These are phyloP conservation scores for Gymnobelideus leadbeateri DNA, from an alignment of 2,113 vertebrate species.

Conservation along the genomic window DNA sequence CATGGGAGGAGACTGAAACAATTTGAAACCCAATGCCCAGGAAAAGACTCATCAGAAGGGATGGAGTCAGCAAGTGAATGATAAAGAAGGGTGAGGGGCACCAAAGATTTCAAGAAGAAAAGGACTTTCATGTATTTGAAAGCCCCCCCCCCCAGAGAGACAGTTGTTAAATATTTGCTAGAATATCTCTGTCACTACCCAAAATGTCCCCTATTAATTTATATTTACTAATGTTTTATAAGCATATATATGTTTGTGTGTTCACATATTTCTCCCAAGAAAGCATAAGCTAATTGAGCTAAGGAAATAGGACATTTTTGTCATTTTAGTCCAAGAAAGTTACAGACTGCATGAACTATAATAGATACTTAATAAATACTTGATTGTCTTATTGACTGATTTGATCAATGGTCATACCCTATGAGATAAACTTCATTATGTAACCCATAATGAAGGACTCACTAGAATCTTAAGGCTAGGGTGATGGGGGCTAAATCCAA, in stretches of 20 bases:
- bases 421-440: background rate
- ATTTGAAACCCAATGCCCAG: background rate
- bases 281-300: background rate
- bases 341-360: too few relatives aligned
- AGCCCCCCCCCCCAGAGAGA: rapidly evolving
- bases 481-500: background rate
- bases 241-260: background rate
- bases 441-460: too few relatives aligned
- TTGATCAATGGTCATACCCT: background rate
- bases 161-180: background rate
- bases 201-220: background rate
- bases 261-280: background rate
- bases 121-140: background rate
- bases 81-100: background rate
- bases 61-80: background rate
- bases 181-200: background rate
- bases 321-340: background rate
- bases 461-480: background rate
- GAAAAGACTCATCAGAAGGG: background rate
- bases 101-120: background rate
- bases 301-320: background rate
- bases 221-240: background rate
- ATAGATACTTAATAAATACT: too few relatives aligned
- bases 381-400: background rate
- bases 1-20: background rate